Conservation (phyloP, 2,888 invertebrate genomes). For the Pristionchus entomophagus region DNA sequence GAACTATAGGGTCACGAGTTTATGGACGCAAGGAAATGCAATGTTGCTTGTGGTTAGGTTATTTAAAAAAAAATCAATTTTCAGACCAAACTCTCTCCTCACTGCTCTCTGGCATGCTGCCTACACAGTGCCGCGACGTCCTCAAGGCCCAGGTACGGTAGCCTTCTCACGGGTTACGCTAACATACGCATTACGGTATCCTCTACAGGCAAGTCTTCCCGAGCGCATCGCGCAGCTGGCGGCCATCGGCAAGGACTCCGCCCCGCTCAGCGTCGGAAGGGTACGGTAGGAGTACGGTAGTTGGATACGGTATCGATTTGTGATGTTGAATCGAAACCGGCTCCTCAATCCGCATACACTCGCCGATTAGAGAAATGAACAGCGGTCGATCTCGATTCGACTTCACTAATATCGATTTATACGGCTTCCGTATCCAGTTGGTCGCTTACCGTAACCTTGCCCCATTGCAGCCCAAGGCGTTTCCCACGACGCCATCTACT, state of each 20-base stretch:
- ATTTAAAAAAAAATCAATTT: no score
- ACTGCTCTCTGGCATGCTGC: not conserved
- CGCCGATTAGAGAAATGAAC: no score
- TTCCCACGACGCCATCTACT: not conserved
- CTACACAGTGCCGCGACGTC: constrained; percentile 13
- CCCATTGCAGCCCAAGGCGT: not conserved
- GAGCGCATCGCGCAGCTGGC: not conserved
- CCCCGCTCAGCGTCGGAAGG: constrained; percentile 2
- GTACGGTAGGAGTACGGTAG: not conserved
- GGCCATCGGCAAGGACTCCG: not conserved
- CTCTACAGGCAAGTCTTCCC: not conserved
- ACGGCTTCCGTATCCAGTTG: no score
- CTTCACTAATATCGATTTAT: no score
- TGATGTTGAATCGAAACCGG: no score
- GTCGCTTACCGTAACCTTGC: not conserved
- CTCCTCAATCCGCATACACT: no score
- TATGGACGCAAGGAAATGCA: no score
- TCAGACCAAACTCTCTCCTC: constrained; percentile 32
- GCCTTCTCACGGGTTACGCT: not conserved
- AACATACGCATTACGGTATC: no score
- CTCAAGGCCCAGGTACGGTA: constrained; percentile 43
- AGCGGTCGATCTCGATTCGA: no score
- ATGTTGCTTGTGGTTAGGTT: no score
- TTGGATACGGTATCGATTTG: no score
- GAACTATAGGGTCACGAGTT: no score